Percentiles rank a stretch among this genome's conserved stretches.
phyloP scores from a whole-genome alignment of 2,113 vertebrate species.

The Gorilla gorilla region DNA sequence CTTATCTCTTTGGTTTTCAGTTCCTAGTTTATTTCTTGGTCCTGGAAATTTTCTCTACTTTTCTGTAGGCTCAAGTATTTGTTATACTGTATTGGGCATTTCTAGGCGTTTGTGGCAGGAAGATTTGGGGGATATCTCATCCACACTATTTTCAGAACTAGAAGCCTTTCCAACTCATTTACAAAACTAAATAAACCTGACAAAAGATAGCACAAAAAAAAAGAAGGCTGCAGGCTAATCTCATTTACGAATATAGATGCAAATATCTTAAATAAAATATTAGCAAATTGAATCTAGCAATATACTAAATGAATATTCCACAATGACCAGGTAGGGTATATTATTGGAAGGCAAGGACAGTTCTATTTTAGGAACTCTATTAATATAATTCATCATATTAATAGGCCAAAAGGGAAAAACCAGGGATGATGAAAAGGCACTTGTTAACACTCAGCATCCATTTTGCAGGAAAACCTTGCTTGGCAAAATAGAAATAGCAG shows the following conservation, averaged over 20 bases:
- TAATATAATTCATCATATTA: conserved; percentile 82
- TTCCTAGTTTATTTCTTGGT: neutral
- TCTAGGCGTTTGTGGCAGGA: neutral
- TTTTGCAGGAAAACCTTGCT: conserved; percentile 63
- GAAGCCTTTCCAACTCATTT: conserved; percentile 45
- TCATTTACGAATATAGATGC: conserved; percentile 74
- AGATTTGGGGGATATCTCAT: neutral
- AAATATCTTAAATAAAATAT: conserved; percentile 80
- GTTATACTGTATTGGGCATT: neutral
- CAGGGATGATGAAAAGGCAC: conserved; percentile 74
- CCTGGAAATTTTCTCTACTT: neutral
- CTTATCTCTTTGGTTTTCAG: neutral
- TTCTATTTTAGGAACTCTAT: conserved; percentile 78
- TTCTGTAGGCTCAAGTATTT: neutral
- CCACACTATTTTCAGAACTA: conserved; percentile 1
- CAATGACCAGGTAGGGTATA: conserved; percentile 74
- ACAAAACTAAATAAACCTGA: conserved; percentile 60
- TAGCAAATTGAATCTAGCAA: conserved; percentile 72
- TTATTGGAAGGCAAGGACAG: conserved; percentile 73
- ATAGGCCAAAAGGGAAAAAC: conserved; percentile 77
- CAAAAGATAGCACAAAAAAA: conserved; percentile 23
- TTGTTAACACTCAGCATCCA: conserved; percentile 74
- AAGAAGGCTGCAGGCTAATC: conserved; percentile 66
- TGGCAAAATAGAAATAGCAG: conserved; percentile 71
- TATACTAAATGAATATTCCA: conserved; percentile 69